Base-by-base conservation (phyloP, 2,113 vertebrate genomes). In the Nematolebias whitei region DNA sequence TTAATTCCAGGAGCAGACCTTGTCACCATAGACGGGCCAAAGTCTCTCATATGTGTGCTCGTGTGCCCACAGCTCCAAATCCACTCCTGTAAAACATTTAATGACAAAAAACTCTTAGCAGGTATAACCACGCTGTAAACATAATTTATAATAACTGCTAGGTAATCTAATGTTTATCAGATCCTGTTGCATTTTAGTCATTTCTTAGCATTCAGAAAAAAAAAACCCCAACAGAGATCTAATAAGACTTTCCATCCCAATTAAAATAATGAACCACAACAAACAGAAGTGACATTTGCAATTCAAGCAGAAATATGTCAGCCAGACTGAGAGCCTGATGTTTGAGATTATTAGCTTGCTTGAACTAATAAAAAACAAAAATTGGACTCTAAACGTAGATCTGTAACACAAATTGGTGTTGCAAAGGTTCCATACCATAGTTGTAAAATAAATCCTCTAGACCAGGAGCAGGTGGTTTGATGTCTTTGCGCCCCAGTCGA, bases 41-140 rank as follows among this genome's bases (percentile, higher is more conserved):
- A 96, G 91, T 24, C 94, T 90, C 75, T 96, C 95, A 0, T 95
- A 97, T 0, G 94, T 94, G 81, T 95, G 95, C 39, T 96, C 95
- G 3, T 96, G 95, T 23, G 95, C 95, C 95, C 95, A 95, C 62
- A 96, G 62, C 85, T 94, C 90, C 83, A 97, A 55, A 78, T 96
- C 95, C 3, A 96, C 95, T 15, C 95, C 94, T 96, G 78, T 50
- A 58, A 44, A 1, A 60, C 32, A 65, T 58, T 35, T 19, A 1
- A 32, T n/a, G 41, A 44, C 6, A 5, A 43, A n/a, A n/a, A n/a
- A n/a, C n/a, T n/a, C n/a, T n/a, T n/a, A n/a, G n/a, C n/a, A n/a
- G n/a, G n/a, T n/a, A n/a, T n/a, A n/a, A n/a, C n/a, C n/a, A n/a
- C n/a, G n/a, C n/a, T n/a, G n/a, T n/a, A n/a, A n/a, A n/a, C n/a